phyloP scores from a whole-genome alignment of 1,140 invertebrate species.

The Eurosta solidaginis region DNA sequence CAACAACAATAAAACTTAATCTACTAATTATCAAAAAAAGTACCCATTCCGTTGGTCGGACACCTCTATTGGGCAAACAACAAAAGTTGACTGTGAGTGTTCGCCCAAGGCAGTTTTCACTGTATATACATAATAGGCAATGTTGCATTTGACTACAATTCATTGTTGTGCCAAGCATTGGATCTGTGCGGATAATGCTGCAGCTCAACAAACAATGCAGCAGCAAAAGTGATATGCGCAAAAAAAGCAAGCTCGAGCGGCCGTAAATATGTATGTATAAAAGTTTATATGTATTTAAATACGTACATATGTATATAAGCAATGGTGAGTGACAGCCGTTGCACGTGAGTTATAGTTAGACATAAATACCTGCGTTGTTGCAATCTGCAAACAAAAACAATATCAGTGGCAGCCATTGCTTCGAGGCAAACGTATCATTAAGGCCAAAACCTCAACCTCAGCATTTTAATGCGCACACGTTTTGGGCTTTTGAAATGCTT shows the following conservation, averaged over 20 bases:
- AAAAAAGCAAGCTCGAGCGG: background rate
- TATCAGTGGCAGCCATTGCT: background rate
- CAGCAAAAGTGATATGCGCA: background rate
- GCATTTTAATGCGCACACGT: slow-evolving; percentile 9
- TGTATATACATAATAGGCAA: too few species aligned
- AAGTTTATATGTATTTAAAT: too few species aligned
- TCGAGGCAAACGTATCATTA: background rate
- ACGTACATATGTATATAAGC: background rate
- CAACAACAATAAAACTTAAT: too few species aligned
- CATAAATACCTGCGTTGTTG: background rate
- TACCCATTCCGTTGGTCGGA: too few species aligned
- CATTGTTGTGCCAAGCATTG: background rate
- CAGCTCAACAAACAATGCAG: slow-evolving; percentile 16
- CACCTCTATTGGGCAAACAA: too few species aligned
- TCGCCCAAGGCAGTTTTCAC: too few species aligned
- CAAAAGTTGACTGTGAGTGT: too few species aligned
- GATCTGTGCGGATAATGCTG: background rate
- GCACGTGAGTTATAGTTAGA: background rate
- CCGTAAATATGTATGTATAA: background rate
- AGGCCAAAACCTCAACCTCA: background rate
- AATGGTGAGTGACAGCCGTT: background rate
- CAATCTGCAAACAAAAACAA: background rate
- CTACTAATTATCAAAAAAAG: too few species aligned
- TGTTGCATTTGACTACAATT: background rate
- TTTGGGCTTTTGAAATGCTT: background rate